Evolutionary conservation across 2,113 vertebrate genomes (phyloP), one percentile per base, ranked within the genome.

Genomic region (Dryoscopus gambensis): DNA sequence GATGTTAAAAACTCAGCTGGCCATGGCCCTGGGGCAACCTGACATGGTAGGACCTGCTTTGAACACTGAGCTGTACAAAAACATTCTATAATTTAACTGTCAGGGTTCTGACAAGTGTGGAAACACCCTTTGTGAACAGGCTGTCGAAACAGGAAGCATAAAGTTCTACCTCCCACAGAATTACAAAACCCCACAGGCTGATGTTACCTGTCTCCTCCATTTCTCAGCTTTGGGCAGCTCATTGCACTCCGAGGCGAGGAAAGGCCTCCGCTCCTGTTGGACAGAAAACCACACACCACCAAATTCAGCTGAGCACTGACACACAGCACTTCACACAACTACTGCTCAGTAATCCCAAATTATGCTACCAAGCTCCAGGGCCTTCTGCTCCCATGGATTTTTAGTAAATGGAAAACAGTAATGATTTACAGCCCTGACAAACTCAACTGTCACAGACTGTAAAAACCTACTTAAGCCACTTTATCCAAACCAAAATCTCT

Each of bases 151-250:
- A 18, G 18, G 39, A 40, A 62, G 11, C 19, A 30, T 73, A 0
- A 52, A 73, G 31, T 33, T 52, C 24, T 18, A 4, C 5, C 27
- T n/a, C 13, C 4, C 24, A 17, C 0, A 42, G 62, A 65, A 56
- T 3, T 2, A 68, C 19, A 35, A 46, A 42, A 46, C 23, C 4
- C 28, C 15, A 10, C 7, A 42, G n/a, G 57, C 1, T 83, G 67
- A 1, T 49, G 22, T 89, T 95, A 99, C 99, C 98, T 99, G 99
- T 47, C 99, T 95, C 81, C 99, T 98, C 99, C 99, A 99, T 35
- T 99, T 99, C 97, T 99, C 99, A 20, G 99, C 99, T 98, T 99
- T 99, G 7, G 99, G 99, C 71, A 99, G 97, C 33, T 99, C 99
- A 25, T 97, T 98, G 44, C 99, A 99, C 94, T 99, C 99, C 1